Conservation (phyloP, 2,797 vertebrate genomes). For the Pseudopleuronectes americanus region DNA sequence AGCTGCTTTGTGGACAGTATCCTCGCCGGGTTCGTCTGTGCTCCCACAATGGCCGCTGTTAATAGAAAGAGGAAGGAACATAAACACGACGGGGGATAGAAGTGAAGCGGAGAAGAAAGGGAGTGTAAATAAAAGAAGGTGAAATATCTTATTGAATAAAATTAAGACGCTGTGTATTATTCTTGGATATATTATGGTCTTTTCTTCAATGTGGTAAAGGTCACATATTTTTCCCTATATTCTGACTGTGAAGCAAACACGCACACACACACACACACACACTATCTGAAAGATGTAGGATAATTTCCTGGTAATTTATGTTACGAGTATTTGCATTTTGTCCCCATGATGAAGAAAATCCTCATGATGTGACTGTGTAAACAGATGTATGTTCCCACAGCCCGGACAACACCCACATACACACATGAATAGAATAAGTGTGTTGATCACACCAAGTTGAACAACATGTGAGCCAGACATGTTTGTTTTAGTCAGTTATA, state of each 20-base stretch:
- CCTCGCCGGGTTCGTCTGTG: conserved; percentile 88
- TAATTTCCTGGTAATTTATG: too few species aligned
- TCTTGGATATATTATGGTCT: background rate
- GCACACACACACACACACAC: too few species aligned
- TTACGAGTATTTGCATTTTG: too few species aligned
- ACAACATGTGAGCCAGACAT: too few species aligned
- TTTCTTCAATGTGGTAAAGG: background rate
- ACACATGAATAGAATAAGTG: too few species aligned
- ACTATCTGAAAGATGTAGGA: too few species aligned
- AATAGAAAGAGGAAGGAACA: conserved; percentile 37
- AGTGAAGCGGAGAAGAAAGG: background rate
- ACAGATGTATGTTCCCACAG: too few species aligned
- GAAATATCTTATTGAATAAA: background rate
- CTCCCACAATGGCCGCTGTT: conserved; percentile 88
- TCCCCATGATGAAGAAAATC: too few species aligned
- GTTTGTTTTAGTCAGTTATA: too few species aligned
- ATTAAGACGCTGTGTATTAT: background rate
- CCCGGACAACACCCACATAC: background rate
- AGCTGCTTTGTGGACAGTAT: conserved; percentile 65
- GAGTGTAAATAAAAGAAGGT: background rate
- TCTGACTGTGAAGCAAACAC: background rate
- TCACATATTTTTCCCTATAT: too few species aligned
- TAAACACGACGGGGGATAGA: background rate
- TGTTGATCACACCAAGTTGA: too few species aligned
- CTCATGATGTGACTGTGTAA: too few species aligned